Evolutionary conservation across 1,140 invertebrate species (phyloP), one percentile per base, ranked within the genome.

Genomic region (Hestina assimilis): DNA sequence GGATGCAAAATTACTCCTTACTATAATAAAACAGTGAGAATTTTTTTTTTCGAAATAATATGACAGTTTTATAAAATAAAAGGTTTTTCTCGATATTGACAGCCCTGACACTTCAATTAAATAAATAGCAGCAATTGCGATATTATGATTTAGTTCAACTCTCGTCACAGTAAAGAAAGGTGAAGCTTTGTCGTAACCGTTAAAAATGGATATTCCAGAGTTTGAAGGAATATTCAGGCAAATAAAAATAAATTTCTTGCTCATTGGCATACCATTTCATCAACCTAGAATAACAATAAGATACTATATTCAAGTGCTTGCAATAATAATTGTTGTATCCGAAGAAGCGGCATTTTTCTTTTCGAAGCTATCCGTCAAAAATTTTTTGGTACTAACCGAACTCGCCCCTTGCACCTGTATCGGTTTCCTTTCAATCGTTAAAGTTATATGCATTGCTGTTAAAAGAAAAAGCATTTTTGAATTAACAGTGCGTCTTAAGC

Each of bases 191-290:
- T 15, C 8, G 17, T 35, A 20, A 43, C 19, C 0, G 1, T 20
- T 40, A 7, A 20, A 29, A 52, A 83, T 83, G 77, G 66, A 68
- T 40, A 63, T 72, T 45, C 74, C 71, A 1, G 24, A 54, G 9
- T 83, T 75, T 26, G 66, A 76, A 33, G 72, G 79, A n/a, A 65
- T 79, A 41, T 72, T 79, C 11, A 66, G 54, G 29, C 70, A 72
- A 46, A 75, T 79, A 29, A 76, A 75, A 65, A 59, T 63, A 2
- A 75, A 75, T 58, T 66, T 77, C 8, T 71, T 66, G 59, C 40
- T 80, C 3, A 24, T 66, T 1, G 79, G 79, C 2, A 71, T 76
- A 14, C 69, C 71, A 4, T 73, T 69, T 20, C 59, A 62, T 4
- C 24, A 66, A 40, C 15, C 45, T 8, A 73, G 69, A 45, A 55